Base-by-base conservation (phyloP, 2,113 vertebrate genomes). In the Sialia sialis region DNA sequence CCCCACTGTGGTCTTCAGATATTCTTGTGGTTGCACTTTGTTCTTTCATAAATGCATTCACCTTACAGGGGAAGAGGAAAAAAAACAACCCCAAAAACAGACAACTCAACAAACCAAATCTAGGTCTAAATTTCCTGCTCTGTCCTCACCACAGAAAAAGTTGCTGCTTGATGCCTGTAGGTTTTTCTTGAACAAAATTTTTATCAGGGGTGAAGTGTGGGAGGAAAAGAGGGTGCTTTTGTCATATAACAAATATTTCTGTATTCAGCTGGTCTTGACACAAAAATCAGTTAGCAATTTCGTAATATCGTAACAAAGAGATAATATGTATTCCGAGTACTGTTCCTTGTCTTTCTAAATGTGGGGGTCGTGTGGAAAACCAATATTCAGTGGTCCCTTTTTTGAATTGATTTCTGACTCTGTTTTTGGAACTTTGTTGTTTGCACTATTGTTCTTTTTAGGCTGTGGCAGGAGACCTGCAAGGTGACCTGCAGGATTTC, bases 51-150 rank as follows among this genome's bases (percentile, higher is more conserved):
- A 41, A 78, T 70, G 7, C 11, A 27, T 20, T 66, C 15, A 26
- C 16, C 8, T 79, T 75, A 23, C 8, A 16, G 30, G 5, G 11
- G 13, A 49, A 29, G 39, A 4, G 25, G 14, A 56, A 2, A 13
- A 5, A 20, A 11, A 27, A 16, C 9, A 51, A 3, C 0, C 9
- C 2, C 13, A 7, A 27, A 62, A 39, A 8, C 0, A 8, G 51
- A 10, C 18, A 25, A 34, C 9, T 8, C 19, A n/a, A 23, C 9
- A 64, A 56, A 58, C 4, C 2, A 46, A 51, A 81, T 26, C 7
- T 9, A 48, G 16, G 11, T 62, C 30, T 78, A 13, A 63, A 62
- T 67, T 21, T 59, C 15, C 2, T 30, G 2, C 10, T 58, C 8
- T 41, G 10, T 23, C 6, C 3, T 2, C 4, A 15, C 4, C 1